These are phyloP conservation scores for Eristalinus sepulchralis DNA, from an alignment of 2,888 invertebrate genomes.

Conservation along the genomic window DNA sequence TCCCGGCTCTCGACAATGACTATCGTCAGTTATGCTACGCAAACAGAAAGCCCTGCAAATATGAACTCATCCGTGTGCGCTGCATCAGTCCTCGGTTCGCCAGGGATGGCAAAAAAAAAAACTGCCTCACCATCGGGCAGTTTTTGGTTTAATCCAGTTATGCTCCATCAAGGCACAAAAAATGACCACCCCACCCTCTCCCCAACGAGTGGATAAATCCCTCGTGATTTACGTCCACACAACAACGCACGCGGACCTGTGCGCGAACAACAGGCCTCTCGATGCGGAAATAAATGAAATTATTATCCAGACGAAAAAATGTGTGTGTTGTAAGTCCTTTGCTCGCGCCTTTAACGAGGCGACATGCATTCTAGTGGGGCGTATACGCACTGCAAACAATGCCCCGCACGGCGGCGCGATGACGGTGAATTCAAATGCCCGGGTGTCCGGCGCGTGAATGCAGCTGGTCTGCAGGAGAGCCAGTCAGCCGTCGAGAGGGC, in stretches of 20 bases:
- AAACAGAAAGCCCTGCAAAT: background rate
- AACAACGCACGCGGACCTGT: background rate
- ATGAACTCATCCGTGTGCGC: background rate
- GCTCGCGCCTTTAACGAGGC: background rate
- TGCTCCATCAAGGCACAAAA: background rate
- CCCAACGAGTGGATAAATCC: background rate
- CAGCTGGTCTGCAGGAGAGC: constrained; percentile 2
- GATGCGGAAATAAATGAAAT: constrained; percentile 25
- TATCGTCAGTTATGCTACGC: background rate
- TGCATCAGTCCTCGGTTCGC: background rate
- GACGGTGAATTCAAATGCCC: background rate
- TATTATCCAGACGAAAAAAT: background rate
- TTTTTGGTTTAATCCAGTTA: background rate
- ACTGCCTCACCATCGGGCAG: background rate
- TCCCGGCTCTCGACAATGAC: background rate
- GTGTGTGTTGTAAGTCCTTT: background rate
- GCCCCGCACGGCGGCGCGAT: background rate
- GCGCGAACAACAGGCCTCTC: background rate
- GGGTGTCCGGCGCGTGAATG: background rate
- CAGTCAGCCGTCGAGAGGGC: background rate
- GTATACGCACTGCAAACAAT: background rate
- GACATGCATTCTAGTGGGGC: constrained; percentile 7
- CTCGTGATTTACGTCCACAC: background rate
- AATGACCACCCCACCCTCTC: background rate
- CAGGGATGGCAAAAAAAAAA: background rate